Base-by-base conservation (phyloP, 37 sponge, comb jelly and placozoan species). In the Lycopodina hypogea region DNA sequence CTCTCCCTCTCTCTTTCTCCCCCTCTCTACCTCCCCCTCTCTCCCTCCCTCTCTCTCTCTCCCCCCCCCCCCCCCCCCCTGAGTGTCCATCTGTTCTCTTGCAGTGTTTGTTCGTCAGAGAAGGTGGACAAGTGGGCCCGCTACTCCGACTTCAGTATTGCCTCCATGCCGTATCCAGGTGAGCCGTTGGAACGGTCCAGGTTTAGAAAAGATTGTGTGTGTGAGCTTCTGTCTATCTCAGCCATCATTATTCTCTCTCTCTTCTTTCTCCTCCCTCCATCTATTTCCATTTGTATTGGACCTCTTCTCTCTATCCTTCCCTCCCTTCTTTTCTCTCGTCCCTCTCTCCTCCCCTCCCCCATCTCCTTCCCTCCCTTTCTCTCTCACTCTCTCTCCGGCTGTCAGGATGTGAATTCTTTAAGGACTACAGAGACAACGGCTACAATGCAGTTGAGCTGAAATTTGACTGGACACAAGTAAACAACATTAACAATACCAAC, bases 111-210 rank as follows among this genome's bases (percentile, higher is more conserved):
- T 37, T 97, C 98, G 0, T 92, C 93, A 22, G 98, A 97, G 78
- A 97, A 97, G 58, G 98, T 87, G 35, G 98, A 97, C 81, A 92
- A 90, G 45, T 89, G 81, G 34, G 82, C 84, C 51, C 53, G 95
- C 36, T 97, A 97, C 74, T 51, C 81, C 61, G 92, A 93, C 24
- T 98, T 98, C 77, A 40, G 56, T 23, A 75, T 98, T 35, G 93
- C 90, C 36, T 91, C 96, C 28, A 86, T 98, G 65, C 99, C 99
- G 0, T 98, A 95, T 51, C 99, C 99, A 75, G 99, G 98, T 92
- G 39, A 35, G 84, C n/a, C n/a, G n/a, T n/a, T n/a, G n/a, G n/a
- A n/a, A n/a, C n/a, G 14, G 51, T 26, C 28, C n/a, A 9, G n/a
- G n/a, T n/a, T n/a, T 45, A 45, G 9, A 12, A 4, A 45, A 12